phyloP scores from a whole-genome alignment of 2,113 vertebrate genomes.

The Lepidothrix coronata region DNA sequence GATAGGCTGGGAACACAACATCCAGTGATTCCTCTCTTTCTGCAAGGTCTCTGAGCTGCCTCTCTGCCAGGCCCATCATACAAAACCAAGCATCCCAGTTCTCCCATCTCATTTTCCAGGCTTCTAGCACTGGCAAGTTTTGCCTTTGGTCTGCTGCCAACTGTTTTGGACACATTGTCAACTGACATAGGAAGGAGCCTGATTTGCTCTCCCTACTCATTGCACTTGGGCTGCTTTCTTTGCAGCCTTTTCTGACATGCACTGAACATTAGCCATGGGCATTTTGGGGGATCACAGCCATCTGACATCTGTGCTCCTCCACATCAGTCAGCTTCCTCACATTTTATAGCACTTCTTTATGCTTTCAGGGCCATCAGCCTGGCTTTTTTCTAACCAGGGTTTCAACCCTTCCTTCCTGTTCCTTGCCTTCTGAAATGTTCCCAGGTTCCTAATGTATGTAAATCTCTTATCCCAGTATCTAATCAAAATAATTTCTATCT shows the following conservation, averaged over 20 bases:
- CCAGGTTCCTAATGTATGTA: background rate
- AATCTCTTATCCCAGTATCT: background rate
- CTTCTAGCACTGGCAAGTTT: background rate
- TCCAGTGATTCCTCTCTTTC: background rate
- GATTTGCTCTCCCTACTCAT: background rate
- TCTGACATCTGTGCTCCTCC: background rate
- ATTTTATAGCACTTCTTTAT: background rate
- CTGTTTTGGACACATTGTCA: background rate
- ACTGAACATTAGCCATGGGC: background rate
- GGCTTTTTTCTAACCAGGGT: background rate
- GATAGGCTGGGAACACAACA: background rate
- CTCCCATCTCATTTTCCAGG: background rate
- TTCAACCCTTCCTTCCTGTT: background rate
- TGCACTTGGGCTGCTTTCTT: background rate
- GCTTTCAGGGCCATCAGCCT: background rate
- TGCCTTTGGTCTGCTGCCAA: background rate
- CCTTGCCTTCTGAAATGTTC: background rate
- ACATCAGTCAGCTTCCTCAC: background rate
- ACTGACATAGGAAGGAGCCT: background rate
- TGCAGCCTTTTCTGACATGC: background rate
- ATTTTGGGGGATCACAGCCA: background rate
- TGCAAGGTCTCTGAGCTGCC: background rate
- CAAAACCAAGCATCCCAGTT: background rate
- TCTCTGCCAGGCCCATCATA: background rate
- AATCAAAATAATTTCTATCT: background rate